Evolutionary conservation across 2,113 vertebrate species (phyloP), one percentile per base, ranked within the genome.

Genomic region (Microtus richardsoni): DNA sequence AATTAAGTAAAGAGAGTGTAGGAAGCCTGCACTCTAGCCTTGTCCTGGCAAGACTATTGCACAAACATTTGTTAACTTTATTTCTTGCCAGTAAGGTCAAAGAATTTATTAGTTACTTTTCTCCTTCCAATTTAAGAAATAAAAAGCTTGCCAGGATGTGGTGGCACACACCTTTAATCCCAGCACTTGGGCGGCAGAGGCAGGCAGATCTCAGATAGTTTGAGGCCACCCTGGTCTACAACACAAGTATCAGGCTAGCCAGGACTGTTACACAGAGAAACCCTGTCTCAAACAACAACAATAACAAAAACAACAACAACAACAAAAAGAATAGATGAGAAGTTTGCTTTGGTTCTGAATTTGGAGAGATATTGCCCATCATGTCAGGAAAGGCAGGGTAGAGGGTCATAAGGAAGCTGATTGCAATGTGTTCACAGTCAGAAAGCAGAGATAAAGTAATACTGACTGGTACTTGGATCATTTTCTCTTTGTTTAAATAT

Each of bases 1-100:
- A 64, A 93, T 90, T 79, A 84, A 95, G 19, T 87, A 28, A 75
- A 52, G 52, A 62, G 3, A 30, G 91, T 89, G 66, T 36, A n/a
- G 87, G 22, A 94, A 77, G 70, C 7, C 16, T 89, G 44, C 7
- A 44, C 83, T 73, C 52, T 78, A 16, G 77, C 64, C 75, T 60
- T 89, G 5, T 70, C 5, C 17, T 22, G 49, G 88, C 0, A 68
- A 75, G 24, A 26, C 62, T 41, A n/a, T 78, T 39, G 30, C 4
- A 39, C 1, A 11, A 14, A 11, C 54, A 52, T 62, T 54, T 80
- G 47, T 28, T 75, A 36, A 33, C 33, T 94, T 71, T 47, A 7
- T 75, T 94, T 75, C 30, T 88, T 70, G 77, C 47, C 41, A 73
- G 4, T 71, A 60, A 58, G 71, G n/a, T 33, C 22, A 91, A 36